Percentiles rank a stretch among this genome's conserved stretches.
phyloP scores from a whole-genome alignment of 2,797 vertebrate species.

The Manis pentadactyla region DNA sequence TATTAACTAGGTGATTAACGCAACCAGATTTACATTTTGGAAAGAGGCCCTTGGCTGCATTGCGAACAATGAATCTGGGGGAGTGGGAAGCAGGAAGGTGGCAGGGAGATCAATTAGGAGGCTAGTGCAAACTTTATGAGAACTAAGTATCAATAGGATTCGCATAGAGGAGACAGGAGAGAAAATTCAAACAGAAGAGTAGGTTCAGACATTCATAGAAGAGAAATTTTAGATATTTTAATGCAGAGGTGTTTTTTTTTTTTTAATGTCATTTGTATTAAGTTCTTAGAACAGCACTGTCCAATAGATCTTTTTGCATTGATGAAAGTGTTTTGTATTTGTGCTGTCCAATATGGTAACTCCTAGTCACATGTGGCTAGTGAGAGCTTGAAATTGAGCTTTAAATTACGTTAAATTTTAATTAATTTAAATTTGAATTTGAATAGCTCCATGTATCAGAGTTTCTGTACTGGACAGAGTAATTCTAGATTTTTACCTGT shows the following conservation, averaged over 20 bases:
- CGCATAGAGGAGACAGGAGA: background rate
- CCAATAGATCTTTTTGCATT: background rate
- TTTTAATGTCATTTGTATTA: background rate
- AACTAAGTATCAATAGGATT: background rate
- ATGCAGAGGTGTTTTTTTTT: background rate
- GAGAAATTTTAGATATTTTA: background rate
- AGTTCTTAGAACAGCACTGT: background rate
- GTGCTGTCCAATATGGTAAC: background rate
- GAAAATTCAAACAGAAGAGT: background rate
- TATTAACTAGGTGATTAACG: background rate
- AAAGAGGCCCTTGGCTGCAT: background rate
- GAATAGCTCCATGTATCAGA: background rate
- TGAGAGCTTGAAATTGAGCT: background rate
- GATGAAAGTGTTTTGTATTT: background rate
- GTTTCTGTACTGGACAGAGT: background rate
- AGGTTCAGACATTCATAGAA: background rate
- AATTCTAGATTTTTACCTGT: background rate
- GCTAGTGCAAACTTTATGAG: background rate
- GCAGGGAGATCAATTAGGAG: background rate
- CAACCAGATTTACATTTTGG: background rate
- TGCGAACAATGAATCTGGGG: background rate
- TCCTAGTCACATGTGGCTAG: background rate
- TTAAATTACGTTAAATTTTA: conserved; percentile 30
- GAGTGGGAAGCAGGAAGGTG: background rate
- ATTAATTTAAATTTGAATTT: conserved; percentile 12